Evolutionary conservation across 2,888 invertebrate species (phyloP), one percentile per base, ranked within the genome.

Genomic region (Sphinx pinastri): DNA sequence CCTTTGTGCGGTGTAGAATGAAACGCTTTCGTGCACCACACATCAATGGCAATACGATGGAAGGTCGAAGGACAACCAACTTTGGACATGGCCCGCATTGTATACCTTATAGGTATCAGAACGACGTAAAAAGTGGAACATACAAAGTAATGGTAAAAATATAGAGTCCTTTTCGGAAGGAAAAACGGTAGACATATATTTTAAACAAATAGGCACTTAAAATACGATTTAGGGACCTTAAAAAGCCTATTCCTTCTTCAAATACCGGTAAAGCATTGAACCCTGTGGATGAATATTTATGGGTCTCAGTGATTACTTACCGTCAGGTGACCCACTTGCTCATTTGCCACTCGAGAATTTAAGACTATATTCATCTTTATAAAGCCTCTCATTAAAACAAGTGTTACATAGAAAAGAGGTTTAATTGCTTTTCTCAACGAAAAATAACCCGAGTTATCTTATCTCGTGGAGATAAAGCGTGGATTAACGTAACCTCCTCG

Each of bases 401-500:
- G 14, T 51, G 51, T 51, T 51, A 51, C 16, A 25, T 25, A 55
- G 11, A 47, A 47, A 16, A 3, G 47, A 45, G 47, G 47, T 47
- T 19, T 63, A 63, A 63, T 49, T 19, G 49, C 63, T n/a, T 16
- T 49, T 49, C 63, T 49, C 63, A 49, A 10, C 49, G 31, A 58
- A 49, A 13, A 19, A 13, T 63, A 63, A 19, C 47, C 49, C 16
- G 13, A 19, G 13, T 63, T 63, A 60, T 60, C 60, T 60, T 60
- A 63, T 63, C 63, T 63, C 19, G 13, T n/a, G 16, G 49, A 63
- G 63, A 49, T 63, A 63, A 49, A 7, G 12, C 3, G 12, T 63
- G 63, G 63, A 63, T 63, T 49, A 63, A 63, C 63, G 63, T 49
- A 16, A 47, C 19, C 63, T 63, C 45, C 49, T 13, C 47, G 13